Evolutionary conservation across 2,888 invertebrate species (phyloP), one percentile per base, ranked within the genome.

Genomic region (Hirtodrosophila alboralis): DNA sequence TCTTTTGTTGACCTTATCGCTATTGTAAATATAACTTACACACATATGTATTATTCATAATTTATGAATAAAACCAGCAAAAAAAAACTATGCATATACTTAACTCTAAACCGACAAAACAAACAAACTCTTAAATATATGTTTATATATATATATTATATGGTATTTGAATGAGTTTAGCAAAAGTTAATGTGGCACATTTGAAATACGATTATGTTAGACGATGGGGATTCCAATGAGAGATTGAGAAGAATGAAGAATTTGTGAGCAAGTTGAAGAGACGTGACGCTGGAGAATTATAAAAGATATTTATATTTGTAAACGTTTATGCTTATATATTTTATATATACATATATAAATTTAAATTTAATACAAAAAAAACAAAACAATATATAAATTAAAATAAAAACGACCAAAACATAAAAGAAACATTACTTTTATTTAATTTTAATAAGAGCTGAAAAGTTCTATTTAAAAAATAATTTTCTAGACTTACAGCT

Each of bases 251-350:
- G 53, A 60, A 12, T 21, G 37, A 27, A 27, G 43, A 26, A 44
- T 37, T 52, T 51, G 13, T 33, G 34, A 36, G 10, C 23, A 10
- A 51, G 31, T 14, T 38, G 30, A 49, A n/a, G 28, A 43, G 27
- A 27, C 45, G 48, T 26, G 61, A 44, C 45, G 59, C 61, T 47
- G 65, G 70, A 64, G 51, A 77, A 66, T 53, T 60, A 74, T 64
- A 76, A 60, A 67, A 75, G 66, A 81, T 79, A 81, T 81, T 79
- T 79, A 81, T 79, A 79, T 79, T 79, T 79, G 81, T 78, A 81
- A 75, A 81, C 54, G 60, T 76, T 81, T 79, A 78, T 79, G 76
- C 76, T 74, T 80, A 78, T 79, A 80, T 70, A 76, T 76, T 76
- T 73, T 75, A 78, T 78, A 79, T 71, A 77, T 60, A 64, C 47